Base-by-base conservation (phyloP, 2,113 vertebrate species). In the Nerophis lumbriciformis region DNA sequence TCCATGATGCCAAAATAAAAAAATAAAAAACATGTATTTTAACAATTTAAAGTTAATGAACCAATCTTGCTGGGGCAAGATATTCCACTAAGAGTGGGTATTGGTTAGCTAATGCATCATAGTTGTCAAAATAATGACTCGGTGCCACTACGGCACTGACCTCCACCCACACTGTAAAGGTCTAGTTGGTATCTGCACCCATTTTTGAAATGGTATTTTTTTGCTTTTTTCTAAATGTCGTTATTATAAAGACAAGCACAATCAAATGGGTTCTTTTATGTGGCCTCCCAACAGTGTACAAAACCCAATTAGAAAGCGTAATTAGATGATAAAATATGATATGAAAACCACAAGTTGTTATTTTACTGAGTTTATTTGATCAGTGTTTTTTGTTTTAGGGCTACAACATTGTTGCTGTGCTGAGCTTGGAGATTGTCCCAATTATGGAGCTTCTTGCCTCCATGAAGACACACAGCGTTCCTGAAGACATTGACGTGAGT, bases 371-470 rank as follows among this genome's bases (percentile, higher is more conserved):
- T 42, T 59, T 56, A 1, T 59, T 47, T 55, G 4, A 21, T 36
- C 48, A n/a, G 8, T 49, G 3, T 37, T 12, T 45, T 28, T 51
- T 47, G 6, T 64, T 48, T 1, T 73, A 99, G 95, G 95, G 94
- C 72, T 94, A 94, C 81, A 98, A 93, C 83, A 95, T 97, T 72
- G 95, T 97, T 87, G 93, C 93, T 52, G 92, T 98, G 88, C 87
- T 99, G 55, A 94, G 93, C 44, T 89, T 94, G 71, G 96, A 98
- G 86, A 95, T 99, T 37, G 88, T 95, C 82, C 95, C 95, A 42
- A 93, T 99, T 73, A 99, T 99, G 96, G 93, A 97, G 81, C 91
- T 99, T 42, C 85, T 99, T 80, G 93, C 94, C 52, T 98, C 96
- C 44, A 99, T 99, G 95, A 99, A 98, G 81, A 93, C 94, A 8